These are phyloP conservation scores for Picus viridis DNA, from an alignment of 2,797 vertebrate species.

Conservation along the genomic window DNA sequence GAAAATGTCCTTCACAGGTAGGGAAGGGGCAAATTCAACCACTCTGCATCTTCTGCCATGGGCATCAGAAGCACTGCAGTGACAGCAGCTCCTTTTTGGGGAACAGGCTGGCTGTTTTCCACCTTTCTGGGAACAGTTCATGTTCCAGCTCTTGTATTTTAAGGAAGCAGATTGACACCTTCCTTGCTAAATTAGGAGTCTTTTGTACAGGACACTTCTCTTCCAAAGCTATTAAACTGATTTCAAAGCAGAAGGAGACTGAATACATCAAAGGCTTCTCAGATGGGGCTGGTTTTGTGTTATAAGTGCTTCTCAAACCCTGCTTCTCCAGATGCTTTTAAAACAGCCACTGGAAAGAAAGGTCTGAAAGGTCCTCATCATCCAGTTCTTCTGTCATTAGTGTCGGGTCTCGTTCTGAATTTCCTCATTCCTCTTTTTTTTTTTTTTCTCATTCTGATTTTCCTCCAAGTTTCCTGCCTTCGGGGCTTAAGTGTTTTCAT, in stretches of 20 bases:
- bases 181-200: not conserved
- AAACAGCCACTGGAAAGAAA: not conserved
- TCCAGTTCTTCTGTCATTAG: not conserved
- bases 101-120: not conserved
- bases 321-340: not conserved
- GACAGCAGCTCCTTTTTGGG: not conserved
- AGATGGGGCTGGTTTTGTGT: not conserved
- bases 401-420: not conserved
- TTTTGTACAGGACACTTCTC: not conserved
- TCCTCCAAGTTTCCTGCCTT: too few species aligned
- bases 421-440: too few species aligned
- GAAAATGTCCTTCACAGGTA: not conserved
- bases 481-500: too few species aligned
- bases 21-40: not conserved
- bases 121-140: not conserved
- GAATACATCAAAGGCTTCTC: not conserved
- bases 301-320: not conserved
- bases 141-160: not conserved
- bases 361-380: not conserved
- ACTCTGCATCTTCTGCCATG: fast-evolving
- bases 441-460: too few species aligned
- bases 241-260: not conserved
- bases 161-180: not conserved
- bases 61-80: not conserved
- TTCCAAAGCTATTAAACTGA: not conserved